Base-by-base conservation (phyloP, 2,797 vertebrate genomes). In the Saxicola maurus region DNA sequence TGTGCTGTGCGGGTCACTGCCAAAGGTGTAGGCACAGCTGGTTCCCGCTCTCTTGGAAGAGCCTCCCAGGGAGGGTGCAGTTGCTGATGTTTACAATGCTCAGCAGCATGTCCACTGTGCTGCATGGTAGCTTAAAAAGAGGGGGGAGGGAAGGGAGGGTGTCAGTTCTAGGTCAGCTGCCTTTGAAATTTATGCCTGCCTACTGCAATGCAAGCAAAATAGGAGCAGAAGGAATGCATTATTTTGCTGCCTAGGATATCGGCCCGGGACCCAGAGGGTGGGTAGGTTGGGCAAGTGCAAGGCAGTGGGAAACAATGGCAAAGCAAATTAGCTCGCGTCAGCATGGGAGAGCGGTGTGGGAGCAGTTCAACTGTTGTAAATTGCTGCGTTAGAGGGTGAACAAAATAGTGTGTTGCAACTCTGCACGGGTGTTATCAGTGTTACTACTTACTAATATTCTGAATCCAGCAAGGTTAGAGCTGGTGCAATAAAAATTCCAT, bases 131-230 rank as follows among this genome's bases (percentile, higher is more conserved):
- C 35, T 71, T 68, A 23, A 17, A 77, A 37, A 62, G 38, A 42
- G 14, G 20, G 28, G 21, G 52, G 30, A 33, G 69, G 60, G 46
- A 46, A 30, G 15, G 25, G 27, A 37, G 12, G 7, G 37, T 87
- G 91, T 88, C 27, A 60, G 35, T 71, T 60, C 64, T 90, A 66
- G 75, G 72, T 92, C 86, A 91, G 46, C 45, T 24, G 64, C 68
- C 65, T 85, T 90, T 69, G 84, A 90, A 90, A 87, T 94, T 73
- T 89, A 46, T 88, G 74, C 46, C 37, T 85, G 84, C 68, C 53
- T 55, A 72, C 56, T 80, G 87, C 78, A 85, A 37, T 1, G 6
- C 67, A 56, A 85, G 75, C 87, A 82, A 74, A 87, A 69, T 20
- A 1, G 0, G 68, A 90, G 76, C 72, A 92, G 93, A 90, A 94